Conservation (phyloP, 2,113 vertebrate genomes). For the Misgurnus mizolepis region DNA sequence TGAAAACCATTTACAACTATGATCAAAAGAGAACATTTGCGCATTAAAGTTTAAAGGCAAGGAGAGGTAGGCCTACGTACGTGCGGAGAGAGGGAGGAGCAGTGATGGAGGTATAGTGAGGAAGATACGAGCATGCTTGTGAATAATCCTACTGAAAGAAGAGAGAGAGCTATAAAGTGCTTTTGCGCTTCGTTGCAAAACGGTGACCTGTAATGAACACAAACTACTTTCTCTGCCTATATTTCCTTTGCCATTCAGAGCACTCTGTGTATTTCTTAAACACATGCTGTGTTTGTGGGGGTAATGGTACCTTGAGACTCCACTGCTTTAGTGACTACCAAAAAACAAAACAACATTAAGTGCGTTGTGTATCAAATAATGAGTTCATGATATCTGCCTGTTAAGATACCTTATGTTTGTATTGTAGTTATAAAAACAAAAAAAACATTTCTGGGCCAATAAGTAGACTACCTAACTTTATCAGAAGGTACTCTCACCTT, state of each 20-base stretch:
- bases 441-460: neutral
- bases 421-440: neutral
- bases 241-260: neutral
- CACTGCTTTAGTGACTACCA: neutral
- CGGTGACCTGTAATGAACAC: constrained; percentile 80
- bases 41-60: constrained; percentile 90
- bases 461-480: neutral
- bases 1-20: constrained; percentile 97
- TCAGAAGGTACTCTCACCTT: constrained; percentile 80
- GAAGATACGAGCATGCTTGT: constrained; percentile 31
- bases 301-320: neutral
- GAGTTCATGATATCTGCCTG: neutral
- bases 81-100: constrained; percentile 70
- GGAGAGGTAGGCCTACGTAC: constrained; percentile 83
- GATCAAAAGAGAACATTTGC: constrained; percentile 91
- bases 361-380: neutral
- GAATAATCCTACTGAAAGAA: constrained; percentile 64
- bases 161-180: constrained; percentile 73
- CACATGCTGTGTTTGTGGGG: constrained; percentile 10
- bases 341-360: constrained; percentile 15
- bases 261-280: constrained; percentile 7
- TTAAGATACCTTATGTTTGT: neutral
- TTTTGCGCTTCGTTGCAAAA: constrained; percentile 72
- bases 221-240: constrained; percentile 62
- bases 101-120: constrained; percentile 52